A percentile compares a stretch with the other conserved stretches of the same genome.
Conservation (phyloP, 2,797 vertebrate species). For the Sylvia borin region DNA sequence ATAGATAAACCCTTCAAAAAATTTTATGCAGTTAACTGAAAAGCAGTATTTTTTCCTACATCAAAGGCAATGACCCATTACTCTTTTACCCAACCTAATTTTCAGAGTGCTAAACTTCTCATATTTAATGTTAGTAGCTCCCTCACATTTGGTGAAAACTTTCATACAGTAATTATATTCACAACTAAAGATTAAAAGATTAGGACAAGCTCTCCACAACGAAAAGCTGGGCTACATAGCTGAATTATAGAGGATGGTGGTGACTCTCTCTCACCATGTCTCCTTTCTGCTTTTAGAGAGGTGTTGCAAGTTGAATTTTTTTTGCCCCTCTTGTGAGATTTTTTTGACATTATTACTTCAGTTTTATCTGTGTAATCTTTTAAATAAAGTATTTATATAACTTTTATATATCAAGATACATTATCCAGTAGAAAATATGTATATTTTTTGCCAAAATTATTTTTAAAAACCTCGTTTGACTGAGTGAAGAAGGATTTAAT, state of each 20-base stretch:
- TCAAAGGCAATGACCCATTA: background rate
- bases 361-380: background rate
- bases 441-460: background rate
- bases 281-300: background rate
- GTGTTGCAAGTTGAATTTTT: background rate
- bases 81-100: background rate
- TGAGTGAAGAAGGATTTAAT: background rate
- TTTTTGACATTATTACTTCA: background rate
- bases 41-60: background rate
- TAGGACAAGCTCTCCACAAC: background rate
- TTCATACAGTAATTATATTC: background rate
- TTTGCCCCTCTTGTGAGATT: background rate
- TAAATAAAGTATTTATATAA: background rate
- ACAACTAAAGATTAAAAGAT: background rate
- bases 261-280: accelerated
- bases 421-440: background rate
- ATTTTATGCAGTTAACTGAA: background rate
- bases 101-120: background rate
- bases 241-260: background rate
- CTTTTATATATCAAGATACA: background rate
- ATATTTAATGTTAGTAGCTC: background rate
- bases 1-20: background rate
- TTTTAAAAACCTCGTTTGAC: background rate
- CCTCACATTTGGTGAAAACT: background rate
- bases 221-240: background rate